These are phyloP conservation scores for Automeris io DNA, from an alignment of 2,888 invertebrate species.

Conservation along the genomic window DNA sequence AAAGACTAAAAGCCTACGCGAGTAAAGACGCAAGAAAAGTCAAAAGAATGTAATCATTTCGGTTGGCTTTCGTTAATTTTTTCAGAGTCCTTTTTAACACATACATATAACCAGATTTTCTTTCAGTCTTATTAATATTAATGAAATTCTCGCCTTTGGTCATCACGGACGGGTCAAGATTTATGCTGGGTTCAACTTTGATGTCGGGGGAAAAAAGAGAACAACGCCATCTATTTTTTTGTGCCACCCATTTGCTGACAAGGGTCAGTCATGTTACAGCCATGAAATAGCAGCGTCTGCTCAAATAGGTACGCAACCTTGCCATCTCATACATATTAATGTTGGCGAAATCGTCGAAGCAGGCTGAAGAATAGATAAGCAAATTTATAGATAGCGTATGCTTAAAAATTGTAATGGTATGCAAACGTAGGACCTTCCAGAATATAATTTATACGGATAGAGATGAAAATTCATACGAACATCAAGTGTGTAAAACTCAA, in stretches of 20 bases:
- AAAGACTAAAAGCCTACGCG: no score
- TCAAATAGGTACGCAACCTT: slow-evolving; percentile 39
- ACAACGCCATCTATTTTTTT: slow-evolving; percentile 46
- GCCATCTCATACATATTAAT: slow-evolving; percentile 52
- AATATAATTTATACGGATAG: no score
- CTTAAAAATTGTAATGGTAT: not conserved
- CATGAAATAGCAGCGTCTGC: slow-evolving; percentile 28
- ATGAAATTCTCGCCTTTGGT: slow-evolving; percentile 34
- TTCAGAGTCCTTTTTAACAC: slow-evolving; percentile 11
- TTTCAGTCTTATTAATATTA: slow-evolving; percentile 49
- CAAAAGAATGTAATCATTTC: slow-evolving; percentile 3
- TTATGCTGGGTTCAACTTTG: slow-evolving; percentile 46
- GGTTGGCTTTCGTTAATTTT: slow-evolving; percentile 6
- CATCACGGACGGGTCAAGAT: slow-evolving; percentile 32
- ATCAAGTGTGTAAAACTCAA: no score
- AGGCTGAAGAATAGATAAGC: slow-evolving; percentile 1
- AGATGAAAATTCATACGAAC: no score
- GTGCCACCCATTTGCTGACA: slow-evolving; percentile 53
- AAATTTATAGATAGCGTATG: not conserved
- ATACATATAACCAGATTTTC: slow-evolving; percentile 29
- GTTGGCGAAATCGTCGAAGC: slow-evolving; percentile 3
- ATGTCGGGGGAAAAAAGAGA: slow-evolving; percentile 44
- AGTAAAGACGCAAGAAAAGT: not conserved
- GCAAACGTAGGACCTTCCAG: no score
- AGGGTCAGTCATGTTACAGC: slow-evolving; percentile 52